These are phyloP conservation scores for Burhinus bistriatus DNA, from an alignment of 2,113 vertebrate species.

Conservation along the genomic window DNA sequence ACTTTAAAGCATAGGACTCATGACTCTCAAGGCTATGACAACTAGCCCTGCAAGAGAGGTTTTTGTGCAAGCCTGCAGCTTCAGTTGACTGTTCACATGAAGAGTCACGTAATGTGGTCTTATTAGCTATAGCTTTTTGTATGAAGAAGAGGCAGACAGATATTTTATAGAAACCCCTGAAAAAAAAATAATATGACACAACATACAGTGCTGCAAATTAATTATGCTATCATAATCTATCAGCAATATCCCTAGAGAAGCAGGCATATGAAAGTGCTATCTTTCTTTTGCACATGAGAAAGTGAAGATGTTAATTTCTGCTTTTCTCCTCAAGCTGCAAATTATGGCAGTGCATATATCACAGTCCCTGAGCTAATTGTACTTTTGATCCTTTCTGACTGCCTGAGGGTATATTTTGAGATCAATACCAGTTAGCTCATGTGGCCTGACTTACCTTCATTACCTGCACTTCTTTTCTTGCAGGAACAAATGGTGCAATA, in stretches of 20 bases:
- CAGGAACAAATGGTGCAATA: not conserved
- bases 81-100: not conserved
- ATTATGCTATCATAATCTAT: not conserved
- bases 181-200: not conserved
- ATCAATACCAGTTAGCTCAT: not conserved
- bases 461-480: not conserved
- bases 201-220: not conserved
- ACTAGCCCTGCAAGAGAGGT: not conserved
- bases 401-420: not conserved
- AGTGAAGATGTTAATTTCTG: not conserved
- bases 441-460: not conserved
- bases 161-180: not conserved
- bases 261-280: not conserved
- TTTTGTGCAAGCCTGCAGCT: not conserved
- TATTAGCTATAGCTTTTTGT: not conserved
- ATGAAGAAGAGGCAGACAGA: not conserved
- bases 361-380: conserved; percentile 2
- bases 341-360: not conserved
- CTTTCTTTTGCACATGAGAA: not conserved
- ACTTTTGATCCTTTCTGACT: conserved; percentile 9
- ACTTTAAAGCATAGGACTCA: not conserved
- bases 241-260: not conserved
- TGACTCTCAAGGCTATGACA: not conserved
- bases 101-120: not conserved
- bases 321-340: conserved; percentile 2